Evolutionary conservation across 2,113 vertebrate species (phyloP).

Genomic region (Casuarius casuarius): DNA sequence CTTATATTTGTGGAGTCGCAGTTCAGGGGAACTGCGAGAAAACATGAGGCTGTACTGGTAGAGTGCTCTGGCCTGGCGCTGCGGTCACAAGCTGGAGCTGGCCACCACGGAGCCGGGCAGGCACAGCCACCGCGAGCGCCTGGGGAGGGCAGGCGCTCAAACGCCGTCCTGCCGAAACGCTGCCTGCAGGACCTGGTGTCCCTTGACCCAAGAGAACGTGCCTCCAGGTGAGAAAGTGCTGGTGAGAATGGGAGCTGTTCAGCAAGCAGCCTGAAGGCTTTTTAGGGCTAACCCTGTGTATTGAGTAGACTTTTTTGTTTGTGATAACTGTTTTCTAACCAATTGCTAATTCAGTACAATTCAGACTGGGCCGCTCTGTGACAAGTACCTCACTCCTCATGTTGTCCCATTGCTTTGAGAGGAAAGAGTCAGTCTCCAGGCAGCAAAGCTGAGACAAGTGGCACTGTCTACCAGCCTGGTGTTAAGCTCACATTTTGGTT

Average conservation of each 20-base stretch:
- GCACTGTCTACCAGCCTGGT: neutral
- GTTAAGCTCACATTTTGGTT: neutral
- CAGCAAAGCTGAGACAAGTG: neutral
- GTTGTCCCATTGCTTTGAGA: neutral
- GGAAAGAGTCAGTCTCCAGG: neutral
- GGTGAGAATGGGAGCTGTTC: neutral
- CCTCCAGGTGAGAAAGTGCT: neutral
- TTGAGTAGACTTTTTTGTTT: neutral
- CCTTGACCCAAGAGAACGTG: neutral
- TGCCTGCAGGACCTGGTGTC: neutral
- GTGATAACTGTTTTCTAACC: neutral
- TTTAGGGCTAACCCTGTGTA: neutral
- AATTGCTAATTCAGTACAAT: neutral
- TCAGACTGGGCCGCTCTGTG: neutral
- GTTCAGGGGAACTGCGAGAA: neutral
- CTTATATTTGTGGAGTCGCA: neutral
- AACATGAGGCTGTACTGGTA: rapidly evolving
- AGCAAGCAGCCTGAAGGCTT: neutral
- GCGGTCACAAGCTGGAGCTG: neutral
- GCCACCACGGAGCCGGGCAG: neutral
- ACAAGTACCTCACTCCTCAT: neutral
- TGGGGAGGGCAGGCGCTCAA: neutral
- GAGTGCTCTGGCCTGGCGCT: neutral
- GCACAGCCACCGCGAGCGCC: rapidly evolving
- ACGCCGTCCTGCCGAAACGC: neutral